Base-by-base conservation (phyloP, 2,113 vertebrate genomes). In the Colius striatus region DNA sequence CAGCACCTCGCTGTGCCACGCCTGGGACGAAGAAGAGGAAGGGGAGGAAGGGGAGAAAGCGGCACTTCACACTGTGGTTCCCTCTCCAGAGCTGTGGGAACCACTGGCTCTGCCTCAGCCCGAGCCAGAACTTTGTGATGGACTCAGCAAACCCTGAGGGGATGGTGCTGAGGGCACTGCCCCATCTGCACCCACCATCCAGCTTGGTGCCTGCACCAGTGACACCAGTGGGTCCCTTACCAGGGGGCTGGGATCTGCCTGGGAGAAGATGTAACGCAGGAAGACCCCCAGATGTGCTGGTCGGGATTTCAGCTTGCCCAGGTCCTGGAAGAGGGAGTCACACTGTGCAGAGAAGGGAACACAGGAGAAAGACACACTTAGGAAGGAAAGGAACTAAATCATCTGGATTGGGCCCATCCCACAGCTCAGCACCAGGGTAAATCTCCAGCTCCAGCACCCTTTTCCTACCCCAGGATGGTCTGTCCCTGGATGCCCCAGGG, bases 261-360 rank as follows among this genome's bases (percentile, higher is more conserved):
- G 99, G 22, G 98, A 98, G 97, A 99, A 99, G 96, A 99, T 97
- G 48, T 99, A 99, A 88, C 99, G 98, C 72, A 99, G 97, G 92
- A 99, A 99, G 15, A 99, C 99, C 0, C 97, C 98, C 90, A 99
- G 97, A 77, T 99, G 99, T 1, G 99, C 99, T 0, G 99, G 99
- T 3, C 98, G 98, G 5, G 97, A 96, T 89, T 99, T 99, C 60
- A 99, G 95, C 94, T 98, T 95, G 82, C 98, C 98, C 5, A 99
- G 96, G 86, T 99, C 99, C 97, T 99, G 99, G 97, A 99, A 99
- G 3, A 98, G 97, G 36, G 98, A 96, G 55, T 99, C 99, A 19
- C 98, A 98, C 99, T 99, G 95, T 20, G 57, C 32, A 32, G 36
- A 38, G 62, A 79, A 43, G 47, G 63, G 34, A 62, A 4, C 25